Conservation (phyloP, 2,113 vertebrate genomes). For the Fulmarus glacialis region DNA sequence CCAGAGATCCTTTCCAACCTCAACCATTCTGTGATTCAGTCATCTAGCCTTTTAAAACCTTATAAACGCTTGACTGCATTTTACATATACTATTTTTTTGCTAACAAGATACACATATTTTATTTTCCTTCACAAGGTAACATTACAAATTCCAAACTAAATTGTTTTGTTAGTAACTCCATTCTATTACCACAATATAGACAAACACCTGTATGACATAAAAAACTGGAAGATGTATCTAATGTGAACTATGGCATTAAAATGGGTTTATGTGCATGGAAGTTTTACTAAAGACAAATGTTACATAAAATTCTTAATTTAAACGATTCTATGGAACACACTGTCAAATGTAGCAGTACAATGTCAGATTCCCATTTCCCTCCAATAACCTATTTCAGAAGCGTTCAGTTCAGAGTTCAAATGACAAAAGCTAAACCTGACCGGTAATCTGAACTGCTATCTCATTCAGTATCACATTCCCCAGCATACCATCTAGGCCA, state of each 20-base stretch:
- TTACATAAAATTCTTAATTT: neutral
- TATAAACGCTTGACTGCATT: neutral
- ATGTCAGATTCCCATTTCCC: neutral
- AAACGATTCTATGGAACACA: neutral
- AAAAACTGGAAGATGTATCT: neutral
- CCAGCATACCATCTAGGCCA: slow-evolving; percentile 90
- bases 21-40: neutral
- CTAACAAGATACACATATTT: neutral
- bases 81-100: neutral
- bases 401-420: neutral
- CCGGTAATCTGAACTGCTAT: neutral
- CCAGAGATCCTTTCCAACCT: neutral
- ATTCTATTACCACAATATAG: neutral
- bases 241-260: neutral
- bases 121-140: neutral
- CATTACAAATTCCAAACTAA: neutral
- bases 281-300: neutral
- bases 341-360: neutral
- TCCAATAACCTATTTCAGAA: neutral
- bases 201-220: neutral
- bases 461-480: neutral
- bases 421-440: neutral
- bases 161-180: neutral
- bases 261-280: neutral
- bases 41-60: neutral